Conservation (phyloP, 2,797 vertebrate genomes). For the Pangasius mekongensis region DNA sequence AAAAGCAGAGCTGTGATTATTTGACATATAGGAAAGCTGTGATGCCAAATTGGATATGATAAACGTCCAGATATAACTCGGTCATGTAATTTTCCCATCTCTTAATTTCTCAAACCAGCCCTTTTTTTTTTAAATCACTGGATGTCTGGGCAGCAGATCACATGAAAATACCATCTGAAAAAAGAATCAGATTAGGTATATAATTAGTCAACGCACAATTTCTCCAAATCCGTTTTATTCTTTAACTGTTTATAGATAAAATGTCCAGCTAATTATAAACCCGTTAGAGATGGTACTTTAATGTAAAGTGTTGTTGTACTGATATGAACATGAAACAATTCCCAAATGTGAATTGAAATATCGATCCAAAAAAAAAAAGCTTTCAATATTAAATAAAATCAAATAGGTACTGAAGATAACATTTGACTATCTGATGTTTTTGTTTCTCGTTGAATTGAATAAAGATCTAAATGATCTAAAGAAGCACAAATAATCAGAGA, state of each 20-base stretch:
- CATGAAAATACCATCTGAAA: constrained; percentile 48
- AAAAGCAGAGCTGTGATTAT: background rate
- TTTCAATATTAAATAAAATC: constrained; percentile 29
- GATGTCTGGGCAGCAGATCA: constrained; percentile 30
- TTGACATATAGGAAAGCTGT: background rate
- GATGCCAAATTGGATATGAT: background rate
- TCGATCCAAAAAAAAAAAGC: constrained; percentile 19
- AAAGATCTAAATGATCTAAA: constrained; percentile 6
- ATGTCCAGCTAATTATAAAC: constrained; percentile 35
- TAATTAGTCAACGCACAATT: constrained; percentile 39
- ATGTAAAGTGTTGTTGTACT: constrained; percentile 54
- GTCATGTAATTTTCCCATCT: background rate
- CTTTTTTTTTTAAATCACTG: background rate
- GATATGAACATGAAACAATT: constrained; percentile 45
- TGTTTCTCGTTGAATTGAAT: background rate
- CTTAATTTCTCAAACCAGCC: constrained; percentile 17
- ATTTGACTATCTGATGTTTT: background rate
- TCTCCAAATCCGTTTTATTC: constrained; percentile 2
- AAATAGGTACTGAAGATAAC: background rate
- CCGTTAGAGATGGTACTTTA: constrained; percentile 50
- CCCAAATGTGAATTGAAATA: constrained; percentile 13
- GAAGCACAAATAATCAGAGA: constrained; percentile 31
- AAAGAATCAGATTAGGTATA: constrained; percentile 10
- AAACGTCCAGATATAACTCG: background rate
- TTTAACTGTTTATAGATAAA: constrained; percentile 23